Evolutionary conservation across 2,113 vertebrate species (phyloP).

Genomic region (Pseudorectes ferrugineus): DNA sequence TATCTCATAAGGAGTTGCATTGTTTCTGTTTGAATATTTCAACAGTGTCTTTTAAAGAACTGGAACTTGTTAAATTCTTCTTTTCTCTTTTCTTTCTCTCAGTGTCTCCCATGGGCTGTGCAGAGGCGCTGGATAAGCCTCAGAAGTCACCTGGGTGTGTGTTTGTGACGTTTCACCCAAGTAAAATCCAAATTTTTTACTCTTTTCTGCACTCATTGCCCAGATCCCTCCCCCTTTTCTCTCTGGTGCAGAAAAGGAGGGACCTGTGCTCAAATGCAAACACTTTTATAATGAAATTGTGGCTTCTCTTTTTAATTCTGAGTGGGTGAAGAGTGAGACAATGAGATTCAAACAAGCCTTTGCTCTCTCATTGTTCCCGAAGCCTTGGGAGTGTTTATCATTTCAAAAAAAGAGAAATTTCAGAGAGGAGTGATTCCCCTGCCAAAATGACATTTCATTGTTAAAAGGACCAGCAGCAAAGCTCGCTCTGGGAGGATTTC

Average conservation of each 20-base stretch:
- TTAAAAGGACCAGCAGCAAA: neutral
- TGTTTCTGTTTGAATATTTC: neutral
- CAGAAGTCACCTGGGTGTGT: too few relatives aligned
- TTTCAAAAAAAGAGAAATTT: neutral
- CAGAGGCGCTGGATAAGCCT: neutral
- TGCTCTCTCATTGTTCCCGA: neutral
- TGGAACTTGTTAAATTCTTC: neutral
- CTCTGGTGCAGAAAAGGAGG: neutral
- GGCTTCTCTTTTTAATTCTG: neutral
- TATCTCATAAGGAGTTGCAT: neutral
- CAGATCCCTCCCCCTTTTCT: neutral
- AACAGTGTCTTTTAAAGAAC: neutral
- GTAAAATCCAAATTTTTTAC: neutral
- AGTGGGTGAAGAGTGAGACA: neutral
- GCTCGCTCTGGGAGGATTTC: neutral
- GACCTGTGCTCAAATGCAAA: neutral
- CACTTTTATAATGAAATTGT: neutral
- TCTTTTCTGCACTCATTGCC: neutral
- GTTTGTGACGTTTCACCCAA: neutral
- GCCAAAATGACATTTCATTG: neutral
- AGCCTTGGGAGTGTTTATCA: neutral
- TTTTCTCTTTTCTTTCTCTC: neutral
- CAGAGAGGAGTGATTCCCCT: neutral
- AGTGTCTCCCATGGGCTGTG: rapidly evolving
- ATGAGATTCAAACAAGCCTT: neutral